Evolutionary conservation across 2,797 vertebrate species (phyloP).

Genomic region (Lophius americanus): DNA sequence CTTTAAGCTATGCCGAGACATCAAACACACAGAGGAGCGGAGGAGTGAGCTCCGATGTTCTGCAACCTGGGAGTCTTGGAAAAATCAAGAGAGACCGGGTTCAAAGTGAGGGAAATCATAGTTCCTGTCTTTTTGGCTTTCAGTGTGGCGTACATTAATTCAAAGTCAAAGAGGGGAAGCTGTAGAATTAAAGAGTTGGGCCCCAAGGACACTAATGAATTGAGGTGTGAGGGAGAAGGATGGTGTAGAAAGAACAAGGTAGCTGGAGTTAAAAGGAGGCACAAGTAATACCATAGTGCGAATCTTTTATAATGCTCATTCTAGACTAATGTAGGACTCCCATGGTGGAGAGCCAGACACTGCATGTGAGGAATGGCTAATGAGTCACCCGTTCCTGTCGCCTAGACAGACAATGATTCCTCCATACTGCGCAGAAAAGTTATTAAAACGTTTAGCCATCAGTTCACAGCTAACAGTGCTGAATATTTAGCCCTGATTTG

Average conservation of each 20-base stretch:
- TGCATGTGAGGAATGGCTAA: slow-evolving; percentile 75
- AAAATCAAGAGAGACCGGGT: slow-evolving; percentile 44
- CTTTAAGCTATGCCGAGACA: slow-evolving; percentile 58
- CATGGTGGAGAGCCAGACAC: slow-evolving; percentile 38
- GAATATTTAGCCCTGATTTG: slow-evolving; percentile 65
- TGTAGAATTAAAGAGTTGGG: slow-evolving; percentile 43
- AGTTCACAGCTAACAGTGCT: slow-evolving; percentile 54
- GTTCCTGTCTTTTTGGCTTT: slow-evolving; percentile 57
- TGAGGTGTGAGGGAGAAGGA: slow-evolving; percentile 36
- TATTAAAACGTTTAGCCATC: slow-evolving; percentile 63
- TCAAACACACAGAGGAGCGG: slow-evolving; percentile 49
- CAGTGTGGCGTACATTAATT: slow-evolving; percentile 56
- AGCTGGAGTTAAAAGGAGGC: slow-evolving; percentile 42
- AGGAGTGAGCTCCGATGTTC: slow-evolving; percentile 37
- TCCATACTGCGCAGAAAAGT: slow-evolving; percentile 41
- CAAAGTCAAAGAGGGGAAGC: slow-evolving; percentile 65
- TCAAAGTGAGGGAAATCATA: slow-evolving; percentile 46
- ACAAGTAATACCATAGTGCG: slow-evolving; percentile 77
- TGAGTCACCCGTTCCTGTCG: slow-evolving; percentile 46
- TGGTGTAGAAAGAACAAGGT: slow-evolving; percentile 41
- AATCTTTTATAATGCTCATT: slow-evolving; percentile 84
- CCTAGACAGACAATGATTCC: slow-evolving; percentile 32
- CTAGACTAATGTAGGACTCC: slow-evolving; percentile 82
- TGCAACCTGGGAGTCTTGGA: slow-evolving; percentile 33
- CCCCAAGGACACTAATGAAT: slow-evolving; percentile 53